phyloP scores from a whole-genome alignment of 2,888 invertebrate genomes.

The Diachrysia chrysitis region DNA sequence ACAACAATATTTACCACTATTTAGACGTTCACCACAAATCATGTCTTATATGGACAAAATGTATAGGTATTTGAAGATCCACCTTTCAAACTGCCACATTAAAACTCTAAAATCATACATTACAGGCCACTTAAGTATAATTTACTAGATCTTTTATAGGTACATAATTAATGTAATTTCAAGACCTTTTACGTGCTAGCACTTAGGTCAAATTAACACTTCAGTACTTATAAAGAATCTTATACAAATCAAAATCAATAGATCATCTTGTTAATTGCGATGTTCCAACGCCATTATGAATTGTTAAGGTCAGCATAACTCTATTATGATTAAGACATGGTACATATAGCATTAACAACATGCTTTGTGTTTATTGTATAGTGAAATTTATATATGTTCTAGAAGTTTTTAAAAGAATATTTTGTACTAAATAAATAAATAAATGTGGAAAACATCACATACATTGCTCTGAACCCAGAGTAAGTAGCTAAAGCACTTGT shows the following conservation, averaged over 20 bases:
- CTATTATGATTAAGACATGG: not conserved
- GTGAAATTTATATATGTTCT: not conserved
- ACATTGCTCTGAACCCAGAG: too few species aligned
- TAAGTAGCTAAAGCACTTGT: too few species aligned
- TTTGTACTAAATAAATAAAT: too few species aligned
- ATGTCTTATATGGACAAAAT: too few species aligned
- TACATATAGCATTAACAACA: too few species aligned
- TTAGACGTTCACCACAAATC: too few species aligned
- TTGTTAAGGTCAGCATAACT: not conserved
- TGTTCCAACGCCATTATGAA: not conserved
- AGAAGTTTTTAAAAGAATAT: too few species aligned
- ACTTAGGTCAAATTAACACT: not conserved
- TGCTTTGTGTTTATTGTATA: not conserved
- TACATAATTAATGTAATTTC: not conserved
- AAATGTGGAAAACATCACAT: too few species aligned
- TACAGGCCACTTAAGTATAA: not conserved
- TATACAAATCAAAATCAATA: not conserved
- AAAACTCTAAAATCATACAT: not conserved
- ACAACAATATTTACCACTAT: too few species aligned
- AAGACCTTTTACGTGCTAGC: not conserved
- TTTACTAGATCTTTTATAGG: conserved; percentile 2
- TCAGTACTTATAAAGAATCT: not conserved
- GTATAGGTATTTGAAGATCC: not conserved
- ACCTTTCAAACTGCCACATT: not conserved
- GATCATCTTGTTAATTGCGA: conserved; percentile 1